Conservation (phyloP, 2,113 vertebrate species). For the Sinocyclocheilus grahami region DNA sequence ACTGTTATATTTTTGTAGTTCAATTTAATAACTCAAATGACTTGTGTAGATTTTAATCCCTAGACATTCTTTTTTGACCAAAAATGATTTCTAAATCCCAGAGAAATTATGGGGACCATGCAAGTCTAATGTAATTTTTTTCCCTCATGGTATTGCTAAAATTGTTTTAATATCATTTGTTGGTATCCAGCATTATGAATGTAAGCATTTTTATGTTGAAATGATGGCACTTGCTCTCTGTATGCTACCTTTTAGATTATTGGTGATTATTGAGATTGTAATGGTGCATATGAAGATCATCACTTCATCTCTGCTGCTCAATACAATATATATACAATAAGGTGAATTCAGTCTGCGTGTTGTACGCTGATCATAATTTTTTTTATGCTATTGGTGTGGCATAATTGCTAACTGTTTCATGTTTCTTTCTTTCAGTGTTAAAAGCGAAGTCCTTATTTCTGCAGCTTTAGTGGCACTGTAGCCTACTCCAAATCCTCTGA, state of each 20-base stretch:
- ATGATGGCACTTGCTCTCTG: not conserved
- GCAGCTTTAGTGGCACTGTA: not conserved
- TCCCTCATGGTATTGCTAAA: not conserved
- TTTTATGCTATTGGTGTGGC: not conserved
- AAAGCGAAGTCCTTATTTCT: not conserved
- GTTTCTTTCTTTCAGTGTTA: not conserved
- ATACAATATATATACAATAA: not conserved
- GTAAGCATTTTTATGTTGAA: not conserved
- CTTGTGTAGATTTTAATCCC: constrained; percentile 6
- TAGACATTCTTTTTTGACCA: not conserved
- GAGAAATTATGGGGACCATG: not conserved
- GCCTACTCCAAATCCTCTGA: not conserved
- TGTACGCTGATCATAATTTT: not conserved
- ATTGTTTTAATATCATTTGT: not conserved
- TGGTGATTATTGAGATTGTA: constrained; percentile 6
- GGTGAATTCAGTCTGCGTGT: not conserved
- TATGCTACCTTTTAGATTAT: constrained; percentile 14
- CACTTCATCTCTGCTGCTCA: not conserved
- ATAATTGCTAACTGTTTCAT: not conserved
- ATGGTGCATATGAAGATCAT: not conserved
- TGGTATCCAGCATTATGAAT: not conserved
- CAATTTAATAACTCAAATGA: not conserved
- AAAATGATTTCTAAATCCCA: not conserved
- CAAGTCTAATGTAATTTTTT: not conserved
- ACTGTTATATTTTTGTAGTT: not conserved